Evolutionary conservation across 2,888 invertebrate species (phyloP).

Genomic region (Actias luna): DNA sequence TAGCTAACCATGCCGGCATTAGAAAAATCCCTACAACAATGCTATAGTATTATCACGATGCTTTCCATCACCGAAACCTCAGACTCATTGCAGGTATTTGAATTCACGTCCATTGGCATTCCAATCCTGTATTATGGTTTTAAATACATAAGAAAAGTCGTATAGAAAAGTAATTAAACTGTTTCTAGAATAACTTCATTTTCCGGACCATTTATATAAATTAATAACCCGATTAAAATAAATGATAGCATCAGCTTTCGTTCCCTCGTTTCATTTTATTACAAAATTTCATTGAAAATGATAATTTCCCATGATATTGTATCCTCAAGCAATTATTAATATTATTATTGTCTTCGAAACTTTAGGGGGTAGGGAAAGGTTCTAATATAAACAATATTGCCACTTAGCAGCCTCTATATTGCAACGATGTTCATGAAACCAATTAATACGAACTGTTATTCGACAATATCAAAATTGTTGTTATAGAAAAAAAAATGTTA

Average conservation of each 20-base stretch:
- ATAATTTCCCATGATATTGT: slow-evolving; percentile 11
- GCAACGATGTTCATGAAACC: not conserved
- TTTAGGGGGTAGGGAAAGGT: not conserved
- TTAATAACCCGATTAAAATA: not conserved
- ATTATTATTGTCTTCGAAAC: slow-evolving; percentile 11
- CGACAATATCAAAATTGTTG: too few relatives aligned
- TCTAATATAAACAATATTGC: not conserved
- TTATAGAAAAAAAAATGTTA: too few relatives aligned
- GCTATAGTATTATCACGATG: too few relatives aligned
- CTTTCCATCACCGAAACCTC: too few relatives aligned
- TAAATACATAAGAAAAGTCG: too few relatives aligned
- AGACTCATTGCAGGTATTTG: too few relatives aligned
- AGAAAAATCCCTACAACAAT: too few relatives aligned
- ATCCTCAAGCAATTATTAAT: slow-evolving; percentile 16
- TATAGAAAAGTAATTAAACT: too few relatives aligned
- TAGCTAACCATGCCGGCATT: too few relatives aligned
- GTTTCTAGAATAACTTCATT: too few relatives aligned
- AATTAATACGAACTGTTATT: not conserved
- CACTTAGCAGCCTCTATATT: not conserved
- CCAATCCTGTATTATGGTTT: too few relatives aligned
- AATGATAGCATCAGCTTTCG: not conserved
- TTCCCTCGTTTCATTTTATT: slow-evolving; percentile 15
- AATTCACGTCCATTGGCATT: too few relatives aligned
- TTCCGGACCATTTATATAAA: not conserved
- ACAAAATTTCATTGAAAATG: slow-evolving; percentile 6